phyloP scores from a whole-genome alignment of 2,888 invertebrate genomes.

The Conomelus anceps region DNA sequence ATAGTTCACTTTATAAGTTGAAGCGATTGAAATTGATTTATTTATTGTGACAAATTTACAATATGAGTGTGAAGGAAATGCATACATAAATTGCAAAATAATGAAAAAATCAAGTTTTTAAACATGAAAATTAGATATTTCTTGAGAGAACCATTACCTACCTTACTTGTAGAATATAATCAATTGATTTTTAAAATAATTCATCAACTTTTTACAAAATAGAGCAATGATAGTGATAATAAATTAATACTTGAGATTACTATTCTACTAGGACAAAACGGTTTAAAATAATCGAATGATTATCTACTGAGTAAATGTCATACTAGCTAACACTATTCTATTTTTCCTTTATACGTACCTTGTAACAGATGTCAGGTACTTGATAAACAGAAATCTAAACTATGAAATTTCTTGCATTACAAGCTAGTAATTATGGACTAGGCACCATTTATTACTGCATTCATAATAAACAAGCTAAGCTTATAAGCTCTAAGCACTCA shows the following conservation, averaged over 20 bases:
- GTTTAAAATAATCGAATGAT: not conserved
- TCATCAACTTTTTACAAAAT: not conserved
- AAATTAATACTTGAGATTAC: too few species aligned
- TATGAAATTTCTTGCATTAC: not conserved
- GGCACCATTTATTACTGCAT: not conserved
- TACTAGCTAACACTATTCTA: not conserved
- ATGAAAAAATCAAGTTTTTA: too few species aligned
- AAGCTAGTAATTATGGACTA: not conserved
- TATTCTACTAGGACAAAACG: too few species aligned
- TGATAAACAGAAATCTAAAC: not conserved
- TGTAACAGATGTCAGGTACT: not conserved
- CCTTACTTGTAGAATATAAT: not conserved
- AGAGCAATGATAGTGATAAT: not conserved
- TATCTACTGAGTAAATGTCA: not conserved
- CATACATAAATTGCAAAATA: too few species aligned
- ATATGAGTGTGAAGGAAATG: too few species aligned
- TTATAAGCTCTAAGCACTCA: not conserved
- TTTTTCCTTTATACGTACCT: not conserved
- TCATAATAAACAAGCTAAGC: not conserved
- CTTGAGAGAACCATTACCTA: not conserved
- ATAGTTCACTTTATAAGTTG: too few species aligned
- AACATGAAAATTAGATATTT: not conserved
- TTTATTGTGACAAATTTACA: too few species aligned
- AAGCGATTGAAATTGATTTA: too few species aligned
- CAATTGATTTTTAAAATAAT: not conserved